A percentile compares a stretch with the other conserved stretches of the same genome.
Conservation (phyloP, 2,113 vertebrate species). For the Pyxicephalus adspersus region DNA sequence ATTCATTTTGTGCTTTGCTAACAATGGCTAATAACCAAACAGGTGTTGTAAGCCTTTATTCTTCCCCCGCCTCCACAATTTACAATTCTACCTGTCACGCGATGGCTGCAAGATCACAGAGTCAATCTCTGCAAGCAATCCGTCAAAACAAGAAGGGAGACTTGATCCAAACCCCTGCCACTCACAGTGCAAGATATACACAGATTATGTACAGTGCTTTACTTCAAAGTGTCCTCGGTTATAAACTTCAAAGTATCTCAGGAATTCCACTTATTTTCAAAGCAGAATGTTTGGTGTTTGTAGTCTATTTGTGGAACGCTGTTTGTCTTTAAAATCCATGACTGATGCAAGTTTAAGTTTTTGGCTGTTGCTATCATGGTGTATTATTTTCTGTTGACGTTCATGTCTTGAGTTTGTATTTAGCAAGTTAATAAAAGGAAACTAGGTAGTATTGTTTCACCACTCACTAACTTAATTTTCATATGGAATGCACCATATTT, state of each 20-base stretch:
- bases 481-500: no score
- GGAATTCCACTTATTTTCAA: constrained; percentile 60
- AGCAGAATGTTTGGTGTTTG: constrained; percentile 30
- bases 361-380: not conserved
- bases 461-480: no score
- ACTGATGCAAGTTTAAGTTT: not conserved
- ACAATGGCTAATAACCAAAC: not conserved
- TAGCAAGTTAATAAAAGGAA: no score
- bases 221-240: constrained; percentile 64
- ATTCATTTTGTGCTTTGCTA: not conserved
- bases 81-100: constrained; percentile 41
- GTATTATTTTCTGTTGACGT: not conserved
- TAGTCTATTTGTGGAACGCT: constrained; percentile 16
- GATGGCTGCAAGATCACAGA: constrained; percentile 33
- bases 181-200: constrained; percentile 20
- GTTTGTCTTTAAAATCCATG: not conserved
- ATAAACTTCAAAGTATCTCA: constrained; percentile 57
- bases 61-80: not conserved
- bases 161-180: constrained; percentile 11
- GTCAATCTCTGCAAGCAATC: constrained; percentile 3
- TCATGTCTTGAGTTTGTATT: no score
- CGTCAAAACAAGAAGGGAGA: constrained; percentile 29
- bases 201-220: constrained; percentile 63
- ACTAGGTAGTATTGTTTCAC: no score
- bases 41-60: constrained; percentile 23